A percentile compares a stretch with the other conserved stretches of the same genome.
phyloP scores from a whole-genome alignment of 1,140 invertebrate species.

The Papilio polytes region DNA sequence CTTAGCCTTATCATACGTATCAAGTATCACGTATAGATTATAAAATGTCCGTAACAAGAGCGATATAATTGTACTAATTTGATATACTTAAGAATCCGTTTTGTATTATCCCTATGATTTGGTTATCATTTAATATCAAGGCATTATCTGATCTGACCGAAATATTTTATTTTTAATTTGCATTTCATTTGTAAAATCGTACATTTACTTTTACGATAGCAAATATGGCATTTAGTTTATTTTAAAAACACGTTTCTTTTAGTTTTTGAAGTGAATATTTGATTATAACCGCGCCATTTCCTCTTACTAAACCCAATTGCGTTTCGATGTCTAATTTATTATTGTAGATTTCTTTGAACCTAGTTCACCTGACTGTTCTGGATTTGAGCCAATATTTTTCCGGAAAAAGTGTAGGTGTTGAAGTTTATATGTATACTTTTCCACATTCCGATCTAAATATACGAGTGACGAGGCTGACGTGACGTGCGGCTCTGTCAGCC shows the following conservation, averaged over 20 bases:
- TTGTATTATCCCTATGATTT: background rate
- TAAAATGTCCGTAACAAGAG: background rate
- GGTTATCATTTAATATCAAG: background rate
- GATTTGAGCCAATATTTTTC: slow-evolving; percentile 61
- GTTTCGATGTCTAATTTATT: slow-evolving; percentile 27
- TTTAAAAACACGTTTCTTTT: no score
- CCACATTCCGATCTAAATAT: slow-evolving; percentile 78
- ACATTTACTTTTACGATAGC: no score
- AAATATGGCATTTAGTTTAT: no score
- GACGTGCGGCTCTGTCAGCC: slow-evolving; percentile 64
- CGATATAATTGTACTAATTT: slow-evolving; percentile 36
- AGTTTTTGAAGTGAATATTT: background rate
- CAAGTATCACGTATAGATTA: slow-evolving; percentile 27
- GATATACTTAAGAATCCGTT: background rate
- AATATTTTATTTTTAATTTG: background rate
- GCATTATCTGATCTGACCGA: background rate
- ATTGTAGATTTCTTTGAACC: slow-evolving; percentile 35
- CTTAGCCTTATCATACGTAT: slow-evolving; percentile 28
- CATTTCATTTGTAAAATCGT: background rate
- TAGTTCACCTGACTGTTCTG: slow-evolving; percentile 45
- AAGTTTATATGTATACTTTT: slow-evolving; percentile 63
- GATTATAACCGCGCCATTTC: slow-evolving; percentile 18
- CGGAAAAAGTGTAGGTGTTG: slow-evolving; percentile 64
- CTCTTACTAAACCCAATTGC: background rate
- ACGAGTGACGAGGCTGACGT: slow-evolving; percentile 64